Conservation (phyloP, 2,888 invertebrate species). For the Diaphora mendica region DNA sequence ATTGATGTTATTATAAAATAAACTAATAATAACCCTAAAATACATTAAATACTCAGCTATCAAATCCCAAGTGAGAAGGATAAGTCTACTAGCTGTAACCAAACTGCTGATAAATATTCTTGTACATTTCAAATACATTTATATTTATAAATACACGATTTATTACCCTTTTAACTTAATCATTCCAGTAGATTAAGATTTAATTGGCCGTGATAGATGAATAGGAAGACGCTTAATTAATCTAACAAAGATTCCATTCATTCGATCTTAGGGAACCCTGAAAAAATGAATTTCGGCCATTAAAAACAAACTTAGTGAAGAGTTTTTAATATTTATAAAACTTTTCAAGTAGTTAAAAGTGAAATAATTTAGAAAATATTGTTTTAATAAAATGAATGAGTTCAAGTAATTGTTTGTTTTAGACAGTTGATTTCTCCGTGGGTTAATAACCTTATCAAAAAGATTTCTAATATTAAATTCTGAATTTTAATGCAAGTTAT, state of each 20-base stretch:
- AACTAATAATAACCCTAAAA: too few relatives aligned
- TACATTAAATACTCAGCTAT: too few relatives aligned
- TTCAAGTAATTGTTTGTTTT: background rate
- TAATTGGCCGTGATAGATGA: background rate
- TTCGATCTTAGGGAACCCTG: background rate
- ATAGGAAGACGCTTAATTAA: background rate
- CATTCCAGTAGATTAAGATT: background rate
- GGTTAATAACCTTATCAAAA: slow-evolving; percentile 7
- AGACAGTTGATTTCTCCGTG: background rate
- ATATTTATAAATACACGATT: background rate
- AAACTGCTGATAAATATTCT: too few relatives aligned
- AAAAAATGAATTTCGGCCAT: background rate
- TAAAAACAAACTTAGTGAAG: background rate
- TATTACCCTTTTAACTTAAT: background rate
- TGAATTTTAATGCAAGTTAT: background rate
- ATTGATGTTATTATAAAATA: too few relatives aligned
- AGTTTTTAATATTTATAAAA: background rate
- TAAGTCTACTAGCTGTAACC: too few relatives aligned
- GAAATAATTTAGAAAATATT: background rate
- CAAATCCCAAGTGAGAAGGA: too few relatives aligned
- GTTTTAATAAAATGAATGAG: background rate
- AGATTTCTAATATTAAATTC: background rate
- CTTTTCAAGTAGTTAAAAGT: background rate
- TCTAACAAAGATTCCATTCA: background rate
- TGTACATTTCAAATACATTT: background rate